Evolutionary conservation across 2,797 vertebrate genomes (phyloP).

Genomic region (Limosa lapponica): DNA sequence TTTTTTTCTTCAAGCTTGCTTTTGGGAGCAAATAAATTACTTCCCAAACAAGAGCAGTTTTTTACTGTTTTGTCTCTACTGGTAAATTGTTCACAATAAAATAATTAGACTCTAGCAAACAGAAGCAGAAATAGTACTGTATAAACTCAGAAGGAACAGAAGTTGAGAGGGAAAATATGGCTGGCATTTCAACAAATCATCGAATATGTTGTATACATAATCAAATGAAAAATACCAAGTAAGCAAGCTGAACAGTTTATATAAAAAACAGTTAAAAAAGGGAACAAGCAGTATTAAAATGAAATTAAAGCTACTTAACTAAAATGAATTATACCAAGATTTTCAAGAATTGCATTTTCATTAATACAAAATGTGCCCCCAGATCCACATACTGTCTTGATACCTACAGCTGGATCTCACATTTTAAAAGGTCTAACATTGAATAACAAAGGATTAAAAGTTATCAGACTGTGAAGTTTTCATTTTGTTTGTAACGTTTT

Average conservation of each 20-base stretch:
- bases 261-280: not conserved
- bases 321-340: not conserved
- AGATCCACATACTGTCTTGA: not conserved
- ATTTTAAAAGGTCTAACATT: not conserved
- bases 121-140: not conserved
- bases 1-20: not conserved
- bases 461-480: not conserved
- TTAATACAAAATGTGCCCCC: not conserved
- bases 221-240: not conserved
- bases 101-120: not conserved
- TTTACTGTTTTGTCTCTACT: not conserved
- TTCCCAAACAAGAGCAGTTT: not conserved
- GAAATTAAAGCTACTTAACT: not conserved
- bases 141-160: not conserved
- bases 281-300: not conserved
- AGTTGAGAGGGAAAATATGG: not conserved
- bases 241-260: not conserved
- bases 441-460: not conserved
- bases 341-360: not conserved
- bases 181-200: not conserved
- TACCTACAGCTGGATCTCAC: not conserved
- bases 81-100: not conserved
- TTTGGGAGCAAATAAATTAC: not conserved
- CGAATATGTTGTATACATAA: not conserved
- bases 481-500: not conserved